Evolutionary conservation across 2,113 vertebrate genomes (phyloP).

Genomic region (Limanda limanda): DNA sequence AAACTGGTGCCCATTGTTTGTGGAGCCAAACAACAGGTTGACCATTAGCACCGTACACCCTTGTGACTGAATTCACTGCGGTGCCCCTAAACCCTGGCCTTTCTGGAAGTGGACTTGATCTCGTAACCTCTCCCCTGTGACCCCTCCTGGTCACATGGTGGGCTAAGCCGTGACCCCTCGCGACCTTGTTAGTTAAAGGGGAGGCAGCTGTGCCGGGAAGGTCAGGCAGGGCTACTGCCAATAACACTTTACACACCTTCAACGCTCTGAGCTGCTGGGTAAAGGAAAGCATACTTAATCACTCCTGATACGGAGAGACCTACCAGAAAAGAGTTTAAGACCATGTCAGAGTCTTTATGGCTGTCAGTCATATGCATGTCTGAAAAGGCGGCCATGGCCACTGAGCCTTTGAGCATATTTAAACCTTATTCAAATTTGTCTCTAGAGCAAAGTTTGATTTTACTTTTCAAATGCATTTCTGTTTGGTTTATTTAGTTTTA

Average conservation of each 20-base stretch:
- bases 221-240: conserved; percentile 63
- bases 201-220: conserved; percentile 60
- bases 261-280: conserved; percentile 50
- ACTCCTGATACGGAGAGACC: conserved; percentile 32
- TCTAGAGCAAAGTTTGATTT: no score
- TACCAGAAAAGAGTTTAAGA: not conserved
- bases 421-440: no score
- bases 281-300: conserved; percentile 61
- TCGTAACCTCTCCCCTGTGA: conserved; percentile 60
- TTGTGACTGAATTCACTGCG: conserved; percentile 33
- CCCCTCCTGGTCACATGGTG: conserved; percentile 69
- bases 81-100: conserved; percentile 52
- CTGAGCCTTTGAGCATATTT: not conserved
- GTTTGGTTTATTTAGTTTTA: not conserved
- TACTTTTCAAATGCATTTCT: not conserved
- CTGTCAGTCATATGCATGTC: not conserved
- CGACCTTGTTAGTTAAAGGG: conserved; percentile 58
- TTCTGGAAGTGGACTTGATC: conserved; percentile 78
- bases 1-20: conserved; percentile 9
- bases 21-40: conserved; percentile 21
- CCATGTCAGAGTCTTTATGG: conserved; percentile 13
- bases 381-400: not conserved
- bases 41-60: conserved; percentile 34
- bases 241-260: conserved; percentile 66
- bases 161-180: conserved; percentile 58